phyloP scores from a whole-genome alignment of 2,888 invertebrate genomes.

The Pyrrhia umbra region DNA sequence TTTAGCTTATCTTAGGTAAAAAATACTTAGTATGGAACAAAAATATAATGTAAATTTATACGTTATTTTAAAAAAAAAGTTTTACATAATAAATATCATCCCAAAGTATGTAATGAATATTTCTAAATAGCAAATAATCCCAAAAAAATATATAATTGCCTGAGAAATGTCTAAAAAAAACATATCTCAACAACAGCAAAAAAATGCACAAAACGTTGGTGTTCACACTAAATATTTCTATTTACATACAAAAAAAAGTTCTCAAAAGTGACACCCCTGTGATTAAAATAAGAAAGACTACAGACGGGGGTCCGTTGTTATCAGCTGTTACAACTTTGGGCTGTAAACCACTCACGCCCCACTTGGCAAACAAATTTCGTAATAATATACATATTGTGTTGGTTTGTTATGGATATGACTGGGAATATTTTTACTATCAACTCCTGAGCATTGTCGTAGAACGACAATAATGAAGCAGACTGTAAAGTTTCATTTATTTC shows the following conservation, averaged over 20 bases:
- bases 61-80: too few species aligned
- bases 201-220: conserved; percentile 2
- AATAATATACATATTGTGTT: conserved; percentile 65
- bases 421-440: background rate
- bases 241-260: background rate
- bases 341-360: conserved; percentile 78
- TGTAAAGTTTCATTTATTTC: too few species aligned
- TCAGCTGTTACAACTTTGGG: conserved; percentile 66
- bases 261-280: conserved; percentile 52
- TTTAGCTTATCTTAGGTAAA: background rate
- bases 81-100: too few species aligned
- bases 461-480: too few species aligned
- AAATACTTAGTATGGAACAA: too few species aligned
- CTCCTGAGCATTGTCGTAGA: conserved; percentile 3
- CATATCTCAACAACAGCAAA: background rate
- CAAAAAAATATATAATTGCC: too few species aligned
- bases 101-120: too few species aligned
- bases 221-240: background rate
- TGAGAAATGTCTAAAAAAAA: too few species aligned
- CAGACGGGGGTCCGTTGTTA: conserved; percentile 61
- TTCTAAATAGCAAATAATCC: too few species aligned
- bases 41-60: too few species aligned
- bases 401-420: conserved; percentile 62
- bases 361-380: conserved; percentile 78
- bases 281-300: conserved; percentile 53